phyloP scores from a whole-genome alignment of 2,888 invertebrate species.

The Leuctra nigra region DNA sequence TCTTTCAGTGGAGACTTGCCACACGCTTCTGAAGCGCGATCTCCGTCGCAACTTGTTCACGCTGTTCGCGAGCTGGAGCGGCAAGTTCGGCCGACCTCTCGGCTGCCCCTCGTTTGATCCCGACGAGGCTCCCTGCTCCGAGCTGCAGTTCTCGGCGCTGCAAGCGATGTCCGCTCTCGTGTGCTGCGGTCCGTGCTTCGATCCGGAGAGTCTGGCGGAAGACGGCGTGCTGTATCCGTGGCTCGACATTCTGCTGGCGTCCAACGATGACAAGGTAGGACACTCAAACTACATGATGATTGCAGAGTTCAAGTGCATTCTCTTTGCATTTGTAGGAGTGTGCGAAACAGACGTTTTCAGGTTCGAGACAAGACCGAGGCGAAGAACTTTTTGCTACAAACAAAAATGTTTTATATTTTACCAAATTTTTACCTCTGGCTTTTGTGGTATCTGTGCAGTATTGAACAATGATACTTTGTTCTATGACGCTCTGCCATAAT shows the following conservation, averaged over 20 bases:
- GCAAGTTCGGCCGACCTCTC: constrained; percentile 69
- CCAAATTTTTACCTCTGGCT: no score
- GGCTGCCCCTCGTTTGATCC: constrained; percentile 27
- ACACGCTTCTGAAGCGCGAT: constrained; percentile 79
- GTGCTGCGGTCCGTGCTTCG: constrained; percentile 94
- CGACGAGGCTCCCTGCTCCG: constrained; percentile 35
- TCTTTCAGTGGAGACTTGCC: constrained; percentile 75
- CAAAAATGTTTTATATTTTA: no score
- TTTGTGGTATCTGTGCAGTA: no score
- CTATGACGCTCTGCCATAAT: no score
- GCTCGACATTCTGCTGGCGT: constrained; percentile 85
- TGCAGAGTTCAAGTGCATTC: no score
- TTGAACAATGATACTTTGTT: no score
- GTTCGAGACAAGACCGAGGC: no score
- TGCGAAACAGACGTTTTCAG: no score
- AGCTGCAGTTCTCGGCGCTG: constrained; percentile 57
- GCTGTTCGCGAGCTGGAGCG: constrained; percentile 92
- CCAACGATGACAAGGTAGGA: constrained; percentile 74
- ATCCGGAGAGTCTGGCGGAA: constrained; percentile 73
- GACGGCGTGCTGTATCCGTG: constrained; percentile 91
- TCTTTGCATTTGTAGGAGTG: no score
- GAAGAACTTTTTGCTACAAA: no score
- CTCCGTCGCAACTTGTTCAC: constrained; percentile 81
- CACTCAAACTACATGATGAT: no score
- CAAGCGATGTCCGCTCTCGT: constrained; percentile 89